Conservation (phyloP, 2,888 invertebrate species). For the Eupithecia abbreviata region DNA sequence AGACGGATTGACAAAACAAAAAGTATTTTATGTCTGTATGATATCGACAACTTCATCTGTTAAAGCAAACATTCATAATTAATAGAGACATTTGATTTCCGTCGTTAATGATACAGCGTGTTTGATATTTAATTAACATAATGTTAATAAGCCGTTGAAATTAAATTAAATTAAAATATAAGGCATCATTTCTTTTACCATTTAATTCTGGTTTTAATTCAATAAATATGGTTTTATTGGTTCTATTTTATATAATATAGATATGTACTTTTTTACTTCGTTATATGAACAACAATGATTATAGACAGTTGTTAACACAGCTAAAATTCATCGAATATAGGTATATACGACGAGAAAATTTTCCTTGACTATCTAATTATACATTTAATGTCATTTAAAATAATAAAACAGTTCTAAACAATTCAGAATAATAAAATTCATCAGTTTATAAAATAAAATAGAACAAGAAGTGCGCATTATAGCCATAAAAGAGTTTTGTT, state of each 20-base stretch:
- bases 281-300: too few species aligned
- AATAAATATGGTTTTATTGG: too few species aligned
- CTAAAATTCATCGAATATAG: too few species aligned
- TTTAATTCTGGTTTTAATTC: too few species aligned
- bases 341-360: neutral
- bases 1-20: conserved; percentile 78
- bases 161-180: too few species aligned
- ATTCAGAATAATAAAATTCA: conserved; percentile 40
- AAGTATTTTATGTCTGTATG: conserved; percentile 71
- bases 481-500: conserved; percentile 72
- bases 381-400: neutral
- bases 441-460: conserved; percentile 57
- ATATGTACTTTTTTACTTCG: too few species aligned
- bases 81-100: conserved; percentile 74
- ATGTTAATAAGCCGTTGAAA: neutral
- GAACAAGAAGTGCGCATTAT: conserved; percentile 56
- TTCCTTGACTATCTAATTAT: neutral
- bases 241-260: too few species aligned
- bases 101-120: conserved; percentile 62
- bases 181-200: too few species aligned
- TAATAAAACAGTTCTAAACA: conserved; percentile 38
- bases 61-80: conserved; percentile 78
- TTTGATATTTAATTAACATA: conserved; percentile 23
- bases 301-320: too few species aligned
- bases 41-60: conserved; percentile 77